Evolutionary conservation across 2,888 invertebrate species (phyloP).

Genomic region (Oeneis ivallda): DNA sequence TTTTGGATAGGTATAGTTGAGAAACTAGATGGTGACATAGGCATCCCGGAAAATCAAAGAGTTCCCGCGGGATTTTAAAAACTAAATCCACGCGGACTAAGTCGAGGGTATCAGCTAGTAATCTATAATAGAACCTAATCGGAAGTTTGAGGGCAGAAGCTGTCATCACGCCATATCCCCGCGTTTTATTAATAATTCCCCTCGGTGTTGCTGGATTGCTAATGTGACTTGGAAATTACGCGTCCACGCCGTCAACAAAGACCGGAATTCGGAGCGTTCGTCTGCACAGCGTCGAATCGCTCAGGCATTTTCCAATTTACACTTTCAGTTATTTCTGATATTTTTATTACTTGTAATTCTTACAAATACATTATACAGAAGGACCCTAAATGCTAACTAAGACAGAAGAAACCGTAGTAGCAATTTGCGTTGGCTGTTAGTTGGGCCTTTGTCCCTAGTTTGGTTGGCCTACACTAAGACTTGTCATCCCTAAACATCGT

Average conservation of each 20-base stretch:
- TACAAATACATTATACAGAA: neutral
- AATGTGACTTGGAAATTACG: conserved; percentile 38
- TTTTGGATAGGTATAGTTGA: no score
- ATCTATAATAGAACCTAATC: conserved; percentile 14
- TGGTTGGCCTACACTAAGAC: no score
- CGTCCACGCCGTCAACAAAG: conserved; percentile 27
- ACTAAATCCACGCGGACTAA: no score
- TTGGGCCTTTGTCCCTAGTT: no score
- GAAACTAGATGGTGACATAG: no score
- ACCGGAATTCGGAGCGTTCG: conserved; percentile 27
- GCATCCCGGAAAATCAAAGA: no score
- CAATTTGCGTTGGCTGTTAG: no score
- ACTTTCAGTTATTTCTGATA: conserved; percentile 15
- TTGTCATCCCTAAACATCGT: no score
- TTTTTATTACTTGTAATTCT: conserved; percentile 7
- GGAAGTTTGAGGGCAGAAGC: conserved; percentile 64
- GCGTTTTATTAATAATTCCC: conserved; percentile 58
- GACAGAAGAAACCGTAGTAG: no score
- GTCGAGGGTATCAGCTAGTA: no score
- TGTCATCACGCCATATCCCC: conserved; percentile 53
- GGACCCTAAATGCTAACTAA: no score
- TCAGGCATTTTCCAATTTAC: conserved; percentile 33
- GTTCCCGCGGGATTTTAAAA: no score
- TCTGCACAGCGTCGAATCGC: conserved; percentile 12
- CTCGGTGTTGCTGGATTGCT: conserved; percentile 39